Percentiles rank a stretch among this genome's conserved stretches.
Conservation (phyloP, 2,797 vertebrate genomes). For the Meda fulgida region DNA sequence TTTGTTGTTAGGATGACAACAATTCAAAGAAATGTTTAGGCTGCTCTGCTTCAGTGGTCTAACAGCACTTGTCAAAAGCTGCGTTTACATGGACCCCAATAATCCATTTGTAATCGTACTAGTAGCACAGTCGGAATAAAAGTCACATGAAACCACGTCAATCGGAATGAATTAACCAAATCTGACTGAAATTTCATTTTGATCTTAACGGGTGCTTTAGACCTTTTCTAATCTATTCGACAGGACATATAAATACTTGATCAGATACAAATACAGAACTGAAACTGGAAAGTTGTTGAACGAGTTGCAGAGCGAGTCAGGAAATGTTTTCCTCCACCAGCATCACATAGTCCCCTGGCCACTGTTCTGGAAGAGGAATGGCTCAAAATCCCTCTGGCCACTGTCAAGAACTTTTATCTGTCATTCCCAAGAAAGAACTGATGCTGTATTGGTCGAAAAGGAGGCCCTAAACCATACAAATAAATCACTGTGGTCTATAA, state of each 20-base stretch:
- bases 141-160: neutral
- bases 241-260: neutral
- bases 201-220: neutral
- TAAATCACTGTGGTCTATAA: too few relatives aligned
- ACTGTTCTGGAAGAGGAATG: neutral
- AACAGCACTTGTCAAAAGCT: neutral
- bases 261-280: neutral
- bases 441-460: too few relatives aligned
- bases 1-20: neutral
- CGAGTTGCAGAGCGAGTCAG: too few relatives aligned
- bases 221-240: neutral
- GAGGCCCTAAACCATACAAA: too few relatives aligned
- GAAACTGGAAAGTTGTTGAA: neutral
- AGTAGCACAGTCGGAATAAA: neutral
- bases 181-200: neutral
- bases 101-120: too few relatives aligned
- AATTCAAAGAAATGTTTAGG: too few relatives aligned
- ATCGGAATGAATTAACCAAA: neutral
- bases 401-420: too few relatives aligned
- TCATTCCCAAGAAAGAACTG: too few relatives aligned
- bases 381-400: too few relatives aligned
- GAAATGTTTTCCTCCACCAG: neutral
- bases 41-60: neutral
- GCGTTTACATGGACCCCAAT: neutral
- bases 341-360: neutral